A percentile compares a stretch with the other conserved stretches of the same genome.
These are phyloP conservation scores for Scrobipalpa costella DNA, from an alignment of 2,888 invertebrate genomes.

Conservation along the genomic window DNA sequence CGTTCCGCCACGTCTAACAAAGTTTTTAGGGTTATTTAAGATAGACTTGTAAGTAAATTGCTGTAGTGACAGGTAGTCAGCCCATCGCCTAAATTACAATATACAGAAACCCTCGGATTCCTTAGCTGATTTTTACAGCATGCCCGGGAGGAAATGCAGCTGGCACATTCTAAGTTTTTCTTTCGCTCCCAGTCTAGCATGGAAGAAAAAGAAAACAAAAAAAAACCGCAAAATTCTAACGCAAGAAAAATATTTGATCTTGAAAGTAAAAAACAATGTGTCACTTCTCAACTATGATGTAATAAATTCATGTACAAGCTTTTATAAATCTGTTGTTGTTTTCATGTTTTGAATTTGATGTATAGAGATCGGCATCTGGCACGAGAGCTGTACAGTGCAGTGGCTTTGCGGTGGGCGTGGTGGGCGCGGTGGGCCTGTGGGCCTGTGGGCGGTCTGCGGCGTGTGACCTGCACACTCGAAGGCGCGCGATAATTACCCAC, in stretches of 20 bases:
- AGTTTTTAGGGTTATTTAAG: too few species aligned
- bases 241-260: background rate
- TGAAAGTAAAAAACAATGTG: background rate
- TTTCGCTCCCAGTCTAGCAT: too few species aligned
- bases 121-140: too few species aligned
- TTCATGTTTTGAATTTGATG: conserved; percentile 4
- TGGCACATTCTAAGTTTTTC: too few species aligned
- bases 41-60: too few species aligned
- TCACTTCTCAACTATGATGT: background rate
- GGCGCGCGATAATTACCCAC: conserved; percentile 52
- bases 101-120: too few species aligned
- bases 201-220: too few species aligned
- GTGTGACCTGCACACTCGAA: conserved; percentile 24
- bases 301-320: background rate
- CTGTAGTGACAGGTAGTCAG: too few species aligned
- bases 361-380: background rate
- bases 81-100: too few species aligned
- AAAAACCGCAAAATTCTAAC: background rate
- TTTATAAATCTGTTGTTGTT: background rate
- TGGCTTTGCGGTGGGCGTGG: conserved; percentile 5
- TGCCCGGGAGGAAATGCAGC: too few species aligned
- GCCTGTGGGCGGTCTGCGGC: conserved; percentile 2
- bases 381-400: background rate
- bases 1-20: too few species aligned
- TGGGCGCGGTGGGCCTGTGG: background rate